Base-by-base conservation (phyloP, 2,797 vertebrate genomes). In the Cirrhinus mrigala region DNA sequence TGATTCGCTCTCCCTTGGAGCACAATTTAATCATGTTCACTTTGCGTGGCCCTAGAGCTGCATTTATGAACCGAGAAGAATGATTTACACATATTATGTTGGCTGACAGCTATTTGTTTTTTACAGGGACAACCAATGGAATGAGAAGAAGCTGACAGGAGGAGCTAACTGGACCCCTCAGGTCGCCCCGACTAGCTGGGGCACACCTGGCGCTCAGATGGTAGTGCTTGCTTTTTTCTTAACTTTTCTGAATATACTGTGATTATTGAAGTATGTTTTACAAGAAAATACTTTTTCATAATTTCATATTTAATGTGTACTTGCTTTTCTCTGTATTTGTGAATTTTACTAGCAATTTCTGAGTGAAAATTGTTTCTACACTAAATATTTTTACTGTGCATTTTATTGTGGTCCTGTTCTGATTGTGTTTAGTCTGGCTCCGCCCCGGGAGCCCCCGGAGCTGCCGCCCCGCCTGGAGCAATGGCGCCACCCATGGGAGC, bases 131-230 rank as follows among this genome's bases (percentile, higher is more conserved):
- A 96, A 98, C 89, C 95, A 96, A 89, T 97, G 96, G 95, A 97
- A 95, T 85, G 98, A 99, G 93, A 99, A 96, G 85, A 99, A 97
- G 89, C 92, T 99, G 87, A 99, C 98, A 15, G 98, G 98, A 90
- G 98, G 98, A 22, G 97, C 97, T 14, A 99, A 99, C 92, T 99
- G 98, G 98, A 98, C 96, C 88, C 98, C 98, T 2, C 95, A 98
- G 91, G 97, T 99, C 50, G 97, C 97, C 54, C 97, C 97, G 15
- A 96, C 97, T 79, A 98, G 96, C 71, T 99, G 98, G 98, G 95
- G 95, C 24, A 93, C 96, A 73, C 92, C 96, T 33, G 95, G 96
- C 66, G 92, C 96, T 81, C 94, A 97, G 84, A 90, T 99, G 97
- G 98, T 99, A 96, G 12, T 92, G 12, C 4, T 10, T 16, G 0